phyloP scores from a whole-genome alignment of 2,888 invertebrate species.

The Archips xylosteana region DNA sequence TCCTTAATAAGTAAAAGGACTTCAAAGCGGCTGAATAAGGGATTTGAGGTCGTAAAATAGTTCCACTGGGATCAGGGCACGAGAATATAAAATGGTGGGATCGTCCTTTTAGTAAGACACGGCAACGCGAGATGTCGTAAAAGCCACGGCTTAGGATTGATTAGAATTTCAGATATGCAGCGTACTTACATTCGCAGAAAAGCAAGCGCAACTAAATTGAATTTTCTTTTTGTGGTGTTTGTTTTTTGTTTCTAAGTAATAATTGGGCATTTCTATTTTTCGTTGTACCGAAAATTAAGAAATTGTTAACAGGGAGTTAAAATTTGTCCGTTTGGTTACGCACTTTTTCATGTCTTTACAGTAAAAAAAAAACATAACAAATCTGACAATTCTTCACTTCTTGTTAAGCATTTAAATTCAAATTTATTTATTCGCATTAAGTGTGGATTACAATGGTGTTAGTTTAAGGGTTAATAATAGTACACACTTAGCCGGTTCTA shows the following conservation, averaged over 20 bases:
- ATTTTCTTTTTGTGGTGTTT: constrained; percentile 4
- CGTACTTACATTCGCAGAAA: constrained; percentile 18
- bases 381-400: too few species aligned
- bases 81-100: constrained; percentile 45
- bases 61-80: constrained; percentile 64
- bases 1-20: constrained; percentile 43
- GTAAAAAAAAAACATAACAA: too few species aligned
- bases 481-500: too few species aligned
- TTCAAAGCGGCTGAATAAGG: constrained; percentile 60
- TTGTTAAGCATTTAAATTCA: too few species aligned
- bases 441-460: too few species aligned
- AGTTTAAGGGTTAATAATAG: too few species aligned
- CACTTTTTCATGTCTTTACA: too few species aligned
- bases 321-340: too few species aligned
- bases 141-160: constrained; percentile 37
- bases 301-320: too few species aligned
- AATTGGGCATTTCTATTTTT: too few species aligned
- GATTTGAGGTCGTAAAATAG: constrained; percentile 73
- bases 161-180: constrained; percentile 41
- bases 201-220: constrained; percentile 10
- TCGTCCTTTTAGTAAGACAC: constrained; percentile 43
- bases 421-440: too few species aligned
- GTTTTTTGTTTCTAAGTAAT: background rate
- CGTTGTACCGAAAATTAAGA: too few species aligned
- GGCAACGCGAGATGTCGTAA: constrained; percentile 35